Evolutionary conservation across 2,888 invertebrate genomes (phyloP), one percentile per base, ranked within the genome.

Genomic region (Gymnoscelis rufifasciata): DNA sequence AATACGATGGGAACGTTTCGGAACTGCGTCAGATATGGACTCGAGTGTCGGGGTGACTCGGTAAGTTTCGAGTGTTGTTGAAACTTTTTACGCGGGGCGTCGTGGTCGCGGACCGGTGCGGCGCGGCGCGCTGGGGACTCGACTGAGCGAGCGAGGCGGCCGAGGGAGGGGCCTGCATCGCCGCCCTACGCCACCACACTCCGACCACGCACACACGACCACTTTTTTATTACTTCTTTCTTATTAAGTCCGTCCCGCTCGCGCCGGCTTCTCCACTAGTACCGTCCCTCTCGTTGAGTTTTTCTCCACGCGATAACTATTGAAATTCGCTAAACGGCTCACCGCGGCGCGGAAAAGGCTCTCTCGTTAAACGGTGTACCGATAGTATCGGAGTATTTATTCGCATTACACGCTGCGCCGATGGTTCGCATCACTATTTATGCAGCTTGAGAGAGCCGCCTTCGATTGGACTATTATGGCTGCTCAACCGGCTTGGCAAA

Each of bases 311-410:
- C 78, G 87, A 83, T 88, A 87, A 86, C 87, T 88, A 87, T 88
- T 86, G 87, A 88, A 87, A 87, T 87, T 87, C 83, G 87, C 87
- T 87, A 87, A 88, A 88, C 78, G 83, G 83, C 78, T 86, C 83
- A 77, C 83, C 81, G 81, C 83, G 80, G 80, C 77, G 83, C 78
- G 84, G 87, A 84, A 88, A 87, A 84, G 86, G 81, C 80, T 75
- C 79, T 83, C 83, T 83, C 80, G 83, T 86, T 87, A 87, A 87
- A 84, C 81, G 81, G 78, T 78, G 78, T 83, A 75, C 74, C 77
- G 84, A 87, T 86, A 74, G 74, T 80, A 83, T 83, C 79, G 71
- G 75, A 72, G 78, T 84, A 84, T 86, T 86, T 86, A 81, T 83
- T 81, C 75, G 71, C 71, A 71, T 76, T 80, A 78, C 71, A 76